Conservation (phyloP, 1,140 invertebrate species). For the Drosophila lacteicornis region DNA sequence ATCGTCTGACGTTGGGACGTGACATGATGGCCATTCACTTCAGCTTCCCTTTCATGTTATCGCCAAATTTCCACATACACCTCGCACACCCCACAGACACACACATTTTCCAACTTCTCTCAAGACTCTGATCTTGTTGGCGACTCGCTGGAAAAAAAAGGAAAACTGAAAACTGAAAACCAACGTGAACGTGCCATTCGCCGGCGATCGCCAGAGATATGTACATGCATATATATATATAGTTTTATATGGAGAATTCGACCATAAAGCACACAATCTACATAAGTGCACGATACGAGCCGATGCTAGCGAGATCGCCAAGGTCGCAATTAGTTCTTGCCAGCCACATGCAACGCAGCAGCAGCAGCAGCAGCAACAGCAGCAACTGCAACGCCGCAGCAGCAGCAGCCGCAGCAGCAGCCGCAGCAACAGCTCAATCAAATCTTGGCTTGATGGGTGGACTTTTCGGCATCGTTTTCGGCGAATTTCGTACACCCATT, state of each 20-base stretch:
- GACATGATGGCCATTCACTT: constrained; percentile 13
- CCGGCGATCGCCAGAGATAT: constrained; percentile 18
- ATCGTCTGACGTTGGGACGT: constrained; percentile 2
- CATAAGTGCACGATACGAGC: constrained; percentile 61
- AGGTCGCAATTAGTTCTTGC: constrained; percentile 80
- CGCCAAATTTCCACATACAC: constrained; percentile 6
- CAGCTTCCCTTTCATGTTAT: constrained; percentile 6
- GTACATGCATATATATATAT: neutral
- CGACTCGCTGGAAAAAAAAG: constrained; percentile 1
- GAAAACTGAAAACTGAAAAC: constrained; percentile 1
- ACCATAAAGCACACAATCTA: constrained; percentile 58
- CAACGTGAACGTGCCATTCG: constrained; percentile 25
- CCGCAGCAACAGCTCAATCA: constrained; percentile 60
- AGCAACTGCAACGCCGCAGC: constrained; percentile 20
- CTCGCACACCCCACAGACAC: neutral
- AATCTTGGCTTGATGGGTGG: constrained; percentile 26
- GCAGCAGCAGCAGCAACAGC: constrained; percentile 18
- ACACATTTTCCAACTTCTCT: neutral
- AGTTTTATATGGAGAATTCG: constrained; percentile 19
- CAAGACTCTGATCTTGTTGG: constrained; percentile 11
- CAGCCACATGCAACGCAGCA: constrained; percentile 25
- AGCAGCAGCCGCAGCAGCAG: constrained; percentile 26
- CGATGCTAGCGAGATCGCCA: constrained; percentile 48
- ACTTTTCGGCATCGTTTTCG: constrained; percentile 29
- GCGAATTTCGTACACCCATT: constrained; percentile 40